phyloP scores from a whole-genome alignment of 1,140 invertebrate species.

The Zophobas atratus region DNA sequence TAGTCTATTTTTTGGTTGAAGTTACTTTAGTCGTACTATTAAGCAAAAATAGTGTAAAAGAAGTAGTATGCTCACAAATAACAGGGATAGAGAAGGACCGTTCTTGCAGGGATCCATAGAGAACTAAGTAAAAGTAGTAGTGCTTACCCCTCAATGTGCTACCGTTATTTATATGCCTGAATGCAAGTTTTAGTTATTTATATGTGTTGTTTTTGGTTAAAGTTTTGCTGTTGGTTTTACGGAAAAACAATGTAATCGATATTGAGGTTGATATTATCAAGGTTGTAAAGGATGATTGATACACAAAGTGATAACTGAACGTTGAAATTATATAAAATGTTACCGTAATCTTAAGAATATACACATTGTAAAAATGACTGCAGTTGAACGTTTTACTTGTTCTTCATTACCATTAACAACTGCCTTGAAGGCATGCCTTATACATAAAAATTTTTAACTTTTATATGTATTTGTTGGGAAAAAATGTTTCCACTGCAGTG shows the following conservation, averaged over 20 bases:
- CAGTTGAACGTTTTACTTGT: conserved; percentile 55
- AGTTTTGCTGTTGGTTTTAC: conserved; percentile 28
- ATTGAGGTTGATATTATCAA: conserved; percentile 49
- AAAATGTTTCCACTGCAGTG: conserved; percentile 56
- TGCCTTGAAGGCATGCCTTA: conserved; percentile 65
- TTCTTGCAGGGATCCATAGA: conserved; percentile 22
- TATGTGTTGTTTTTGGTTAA: conserved; percentile 22
- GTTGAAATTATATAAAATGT: conserved; percentile 52
- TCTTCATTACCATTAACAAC: conserved; percentile 57
- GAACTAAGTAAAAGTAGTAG: conserved; percentile 13
- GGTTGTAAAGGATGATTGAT: conserved; percentile 49
- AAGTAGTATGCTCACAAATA: conserved; percentile 58
- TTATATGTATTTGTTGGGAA: conserved; percentile 58
- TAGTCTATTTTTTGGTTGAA: conserved; percentile 69
- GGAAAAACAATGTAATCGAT: background rate
- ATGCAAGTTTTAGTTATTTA: conserved; percentile 18
- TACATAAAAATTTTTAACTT: conserved; percentile 61
- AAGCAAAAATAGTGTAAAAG: conserved; percentile 56
- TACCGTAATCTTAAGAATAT: conserved; percentile 55
- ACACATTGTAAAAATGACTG: conserved; percentile 49
- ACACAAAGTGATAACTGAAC: conserved; percentile 48
- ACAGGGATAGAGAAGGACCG: conserved; percentile 25
- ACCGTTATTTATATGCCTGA: conserved; percentile 14
- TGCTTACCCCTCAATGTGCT: conserved; percentile 39
- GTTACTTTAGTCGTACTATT: conserved; percentile 64